A percentile compares a stretch with the other conserved stretches of the same genome.
These are phyloP conservation scores for Lagria hirta DNA, from an alignment of 2,888 invertebrate genomes.

Conservation along the genomic window DNA sequence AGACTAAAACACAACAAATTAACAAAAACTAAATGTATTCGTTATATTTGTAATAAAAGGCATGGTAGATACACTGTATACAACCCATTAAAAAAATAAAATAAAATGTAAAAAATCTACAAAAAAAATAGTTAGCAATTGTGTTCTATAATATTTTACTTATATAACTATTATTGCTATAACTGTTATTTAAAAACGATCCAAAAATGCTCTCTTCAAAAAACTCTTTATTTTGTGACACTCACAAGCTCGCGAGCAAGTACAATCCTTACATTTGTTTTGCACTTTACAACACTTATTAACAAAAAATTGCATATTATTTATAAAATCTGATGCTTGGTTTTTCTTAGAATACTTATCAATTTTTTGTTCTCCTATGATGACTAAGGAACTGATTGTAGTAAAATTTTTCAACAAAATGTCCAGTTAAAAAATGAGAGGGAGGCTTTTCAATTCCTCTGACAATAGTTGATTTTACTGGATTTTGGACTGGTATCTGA, in stretches of 20 bases:
- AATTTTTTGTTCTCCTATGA: neutral
- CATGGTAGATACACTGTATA: too few relatives aligned
- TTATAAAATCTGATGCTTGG: neutral
- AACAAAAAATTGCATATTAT: conserved; percentile 4
- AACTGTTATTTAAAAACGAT: too few relatives aligned
- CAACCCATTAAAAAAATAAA: too few relatives aligned
- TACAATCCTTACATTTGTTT: conserved; percentile 10
- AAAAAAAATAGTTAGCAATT: too few relatives aligned
- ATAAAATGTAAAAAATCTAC: too few relatives aligned
- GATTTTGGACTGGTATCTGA: conserved; percentile 5
- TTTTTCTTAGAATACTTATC: neutral
- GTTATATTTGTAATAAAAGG: too few relatives aligned
- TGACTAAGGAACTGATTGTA: conserved; percentile 1
- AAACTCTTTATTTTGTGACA: conserved; percentile 12
- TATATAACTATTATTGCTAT: too few relatives aligned
- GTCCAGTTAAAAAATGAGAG: conserved; percentile 8
- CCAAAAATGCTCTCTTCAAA: too few relatives aligned
- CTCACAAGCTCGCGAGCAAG: conserved; percentile 10
- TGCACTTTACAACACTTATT: conserved; percentile 5
- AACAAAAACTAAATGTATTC: too few relatives aligned
- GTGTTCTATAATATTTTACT: too few relatives aligned
- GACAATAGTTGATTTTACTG: conserved; percentile 4
- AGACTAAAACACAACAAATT: too few relatives aligned
- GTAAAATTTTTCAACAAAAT: conserved; percentile 6
- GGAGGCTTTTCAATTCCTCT: conserved; percentile 10